Percentiles rank a stretch among this genome's conserved stretches.
Evolutionary conservation across 2,113 vertebrate species (phyloP).

Genomic region (Oncorhynchus kisutch): DNA sequence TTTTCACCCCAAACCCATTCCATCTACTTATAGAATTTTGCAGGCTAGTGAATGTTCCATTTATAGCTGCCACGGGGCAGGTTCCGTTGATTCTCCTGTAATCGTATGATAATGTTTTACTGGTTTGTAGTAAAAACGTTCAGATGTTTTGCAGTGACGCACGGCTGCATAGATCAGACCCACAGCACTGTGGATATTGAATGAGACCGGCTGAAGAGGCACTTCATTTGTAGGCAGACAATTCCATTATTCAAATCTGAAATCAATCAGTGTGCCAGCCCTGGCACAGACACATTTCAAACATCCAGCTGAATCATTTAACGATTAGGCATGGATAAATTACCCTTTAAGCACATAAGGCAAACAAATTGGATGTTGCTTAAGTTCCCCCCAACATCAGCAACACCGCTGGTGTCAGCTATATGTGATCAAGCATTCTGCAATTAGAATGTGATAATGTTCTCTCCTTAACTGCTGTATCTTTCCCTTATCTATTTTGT

Average conservation of each 20-base stretch:
- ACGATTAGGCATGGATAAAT: slow-evolving; percentile 39
- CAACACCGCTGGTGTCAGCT: slow-evolving; percentile 15
- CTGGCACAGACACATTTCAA: slow-evolving; percentile 23
- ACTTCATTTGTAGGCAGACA: slow-evolving; percentile 16
- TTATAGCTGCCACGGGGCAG: not conserved
- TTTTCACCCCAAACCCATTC: not conserved
- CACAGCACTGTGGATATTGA: slow-evolving; percentile 15
- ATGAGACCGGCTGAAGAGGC: slow-evolving; percentile 16
- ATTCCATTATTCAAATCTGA: slow-evolving; percentile 50
- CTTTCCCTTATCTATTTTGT: too few relatives aligned
- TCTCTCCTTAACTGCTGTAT: too few relatives aligned
- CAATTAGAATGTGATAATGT: slow-evolving; percentile 27
- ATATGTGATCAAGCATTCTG: slow-evolving; percentile 14
- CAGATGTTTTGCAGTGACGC: slow-evolving; percentile 13
- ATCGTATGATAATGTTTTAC: slow-evolving; percentile 30
- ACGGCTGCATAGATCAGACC: not conserved
- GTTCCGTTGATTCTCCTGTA: slow-evolving; percentile 1
- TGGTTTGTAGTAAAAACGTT: slow-evolving; percentile 31
- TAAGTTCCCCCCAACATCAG: slow-evolving; percentile 37
- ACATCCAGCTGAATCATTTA: slow-evolving; percentile 45
- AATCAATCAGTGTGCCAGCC: slow-evolving; percentile 30
- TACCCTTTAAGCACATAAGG: slow-evolving; percentile 31
- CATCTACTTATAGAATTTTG: not conserved
- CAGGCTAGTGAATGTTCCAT: not conserved
- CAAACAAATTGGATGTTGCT: slow-evolving; percentile 44